phyloP scores from a whole-genome alignment of 1,140 invertebrate species.

The Platorchestia sp. region DNA sequence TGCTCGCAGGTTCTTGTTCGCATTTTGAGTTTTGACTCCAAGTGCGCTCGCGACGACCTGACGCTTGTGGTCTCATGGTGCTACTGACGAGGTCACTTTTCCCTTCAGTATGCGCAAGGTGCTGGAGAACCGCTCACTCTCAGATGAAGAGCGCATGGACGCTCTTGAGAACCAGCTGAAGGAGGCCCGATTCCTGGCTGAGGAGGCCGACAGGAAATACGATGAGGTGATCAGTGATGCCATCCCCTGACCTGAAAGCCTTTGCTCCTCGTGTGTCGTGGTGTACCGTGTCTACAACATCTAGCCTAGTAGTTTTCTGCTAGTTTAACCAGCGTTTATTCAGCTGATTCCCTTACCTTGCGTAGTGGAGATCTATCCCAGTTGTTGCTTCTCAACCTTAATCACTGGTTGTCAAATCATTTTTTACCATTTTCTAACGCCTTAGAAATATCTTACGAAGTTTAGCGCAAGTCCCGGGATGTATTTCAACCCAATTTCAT shows the following conservation, averaged over 20 bases:
- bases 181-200: conserved; percentile 99
- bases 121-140: conserved; percentile 99
- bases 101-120: conserved; percentile 95
- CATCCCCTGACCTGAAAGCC: background rate
- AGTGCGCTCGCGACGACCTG: background rate
- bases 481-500: background rate
- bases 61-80: background rate
- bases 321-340: background rate
- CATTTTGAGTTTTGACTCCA: background rate
- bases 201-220: conserved; percentile 99
- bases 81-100: conserved; percentile 39
- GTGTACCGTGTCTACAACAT: background rate
- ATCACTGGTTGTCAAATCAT: background rate
- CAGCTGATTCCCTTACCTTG: background rate
- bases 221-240: conserved; percentile 88
- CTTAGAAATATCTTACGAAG: background rate
- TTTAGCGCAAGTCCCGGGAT: background rate
- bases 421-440: background rate
- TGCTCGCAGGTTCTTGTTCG: background rate
- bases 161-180: conserved; percentile 98
- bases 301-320: background rate
- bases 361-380: background rate
- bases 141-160: conserved; percentile 99
- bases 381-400: background rate
- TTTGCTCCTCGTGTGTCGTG: background rate